Base-by-base conservation (phyloP, 2,888 invertebrate species). In the Napeogenes sylphis region DNA sequence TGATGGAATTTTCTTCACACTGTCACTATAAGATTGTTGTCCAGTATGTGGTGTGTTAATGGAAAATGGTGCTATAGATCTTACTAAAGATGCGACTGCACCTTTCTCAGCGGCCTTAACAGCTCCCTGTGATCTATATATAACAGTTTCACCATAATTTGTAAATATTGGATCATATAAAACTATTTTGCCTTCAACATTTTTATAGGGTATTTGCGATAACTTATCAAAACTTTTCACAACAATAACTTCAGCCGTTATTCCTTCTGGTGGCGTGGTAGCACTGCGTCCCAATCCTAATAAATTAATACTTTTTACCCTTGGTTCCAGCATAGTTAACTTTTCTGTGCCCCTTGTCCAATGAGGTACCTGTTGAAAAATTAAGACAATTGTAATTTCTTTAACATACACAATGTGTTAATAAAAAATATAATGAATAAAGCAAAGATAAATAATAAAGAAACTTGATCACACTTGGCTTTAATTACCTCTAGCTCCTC, bases 1-100 rank as follows among this genome's bases (percentile, higher is more conserved):
- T 0, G 93, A 92, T 8, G 96, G 96, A 61, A 96, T 95, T 83
- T 93, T 90, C 2, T 84, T 84, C 0, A 93, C 87, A 66, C 88
- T 91, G 2, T 90, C 84, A 0, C 73, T 85, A 71, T 95, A 95
- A 0, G 72, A 77, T 86, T 94, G 94, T 79, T 91, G 86, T 2
- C 96, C 96, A 0, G 96, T 94, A 73, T 97, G 96, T 0, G 95
- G 95, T 0, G 94, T 92, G 71, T 94, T 91, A 47, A 96, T 91
- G 0, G 96, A 96, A 76, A 94, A 94, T 0, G 95, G 95, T 0
- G 96, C 92, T 4, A 96, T 91, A 0, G 96, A 96, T 66, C 94
- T 89, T 4, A 96, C 92, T 66, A 97, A 84, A n/a, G 93, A 91
- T 0, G 95, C 96, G 6, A 95, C 92, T 0, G 94, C 97, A 4